Percentiles rank a stretch among this genome's conserved stretches.
phyloP scores from a whole-genome alignment of 2,797 vertebrate genomes.

The Parambassis ranga region DNA sequence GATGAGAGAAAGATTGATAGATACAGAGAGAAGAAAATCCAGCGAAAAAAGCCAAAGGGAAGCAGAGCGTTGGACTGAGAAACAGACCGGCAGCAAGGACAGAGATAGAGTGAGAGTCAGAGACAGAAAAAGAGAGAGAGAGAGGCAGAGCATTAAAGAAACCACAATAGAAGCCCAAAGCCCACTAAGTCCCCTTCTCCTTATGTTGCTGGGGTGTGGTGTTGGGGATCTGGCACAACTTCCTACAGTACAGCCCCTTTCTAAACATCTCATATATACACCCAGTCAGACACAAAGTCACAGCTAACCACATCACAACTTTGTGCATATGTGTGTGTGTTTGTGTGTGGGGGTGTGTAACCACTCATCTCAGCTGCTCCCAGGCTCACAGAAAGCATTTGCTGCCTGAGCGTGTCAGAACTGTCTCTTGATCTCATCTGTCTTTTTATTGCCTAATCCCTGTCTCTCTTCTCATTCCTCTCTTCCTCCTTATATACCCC shows the following conservation, averaged over 20 bases:
- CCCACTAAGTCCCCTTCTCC: conserved; percentile 63
- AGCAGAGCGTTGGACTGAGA: conserved; percentile 51
- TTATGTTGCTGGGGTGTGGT: conserved; percentile 68
- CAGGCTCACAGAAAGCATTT: conserved; percentile 58
- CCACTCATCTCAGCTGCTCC: conserved; percentile 56
- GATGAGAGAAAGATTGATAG: conserved; percentile 38
- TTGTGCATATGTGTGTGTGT: conserved; percentile 16
- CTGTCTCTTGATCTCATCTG: conserved; percentile 72
- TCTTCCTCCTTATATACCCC: conserved; percentile 4
- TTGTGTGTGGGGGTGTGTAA: conserved; percentile 41
- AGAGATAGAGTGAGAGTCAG: conserved; percentile 57
- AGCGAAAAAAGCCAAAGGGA: conserved; percentile 49
- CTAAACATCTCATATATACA: conserved; percentile 71
- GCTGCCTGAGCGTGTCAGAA: conserved; percentile 64
- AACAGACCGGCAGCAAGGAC: conserved; percentile 49
- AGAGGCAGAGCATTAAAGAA: conserved; percentile 60
- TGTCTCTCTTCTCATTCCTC: conserved; percentile 26
- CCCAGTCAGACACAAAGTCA: conserved; percentile 61
- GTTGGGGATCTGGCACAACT: conserved; percentile 67
- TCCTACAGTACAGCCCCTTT: conserved; percentile 63
- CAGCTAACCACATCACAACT: conserved; percentile 70
- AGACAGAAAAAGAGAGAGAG: conserved; percentile 21
- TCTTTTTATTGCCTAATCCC: conserved; percentile 72
- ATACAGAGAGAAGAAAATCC: conserved; percentile 34
- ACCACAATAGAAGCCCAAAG: conserved; percentile 74